Evolutionary conservation across 2,113 vertebrate species (phyloP), one percentile per base, ranked within the genome.

Genomic region (Rafetus swinhoei): DNA sequence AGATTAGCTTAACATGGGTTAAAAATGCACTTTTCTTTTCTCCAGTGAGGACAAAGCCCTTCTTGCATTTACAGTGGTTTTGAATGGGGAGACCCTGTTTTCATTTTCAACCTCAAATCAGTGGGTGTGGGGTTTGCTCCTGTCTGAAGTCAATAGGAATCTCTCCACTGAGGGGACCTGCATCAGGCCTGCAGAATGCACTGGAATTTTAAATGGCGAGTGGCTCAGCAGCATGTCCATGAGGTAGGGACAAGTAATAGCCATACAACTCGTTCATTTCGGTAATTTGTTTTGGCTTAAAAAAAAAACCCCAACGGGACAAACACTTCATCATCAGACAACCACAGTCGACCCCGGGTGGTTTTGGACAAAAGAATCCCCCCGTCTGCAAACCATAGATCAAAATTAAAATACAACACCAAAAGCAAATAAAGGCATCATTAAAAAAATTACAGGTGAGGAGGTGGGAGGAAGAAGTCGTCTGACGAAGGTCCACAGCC

Each of bases 341-440:
- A 0, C 1, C 6, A 0, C 0, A 0, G 29, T 16, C 54, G 54
- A 1, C 0, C 22, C 56, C 29, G 35, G 0, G 1, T 52, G 50
- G 29, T 14, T 45, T 8, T 18, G 45, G 14, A 50, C 39, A 50
- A 50, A 50, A 15, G 12, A 45, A 45, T 77, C 15, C 12, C 39
- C 22, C 50, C 13, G 21, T 10, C 39, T 77, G 74, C 74, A 7
- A 77, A 50, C 74, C 24, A 25, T 6, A 77, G 74, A 22, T 25
- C 22, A 22, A 77, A 50, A 77, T 22, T 24, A 45, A 45, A 76
- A 76, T 45, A 39, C 35, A 39, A 32, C 29, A 8, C 65, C 32
- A 35, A 69, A 35, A 45, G 32, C n/a, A 39, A 45, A 39, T 22
- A 74, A 39, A 76, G 35, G 39, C 39, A 74, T 45, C 35, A 24